A percentile compares a stretch with the other conserved stretches of the same genome.
Evolutionary conservation across 2,888 invertebrate genomes (phyloP).

Genomic region (Drosophila macrospina): DNA sequence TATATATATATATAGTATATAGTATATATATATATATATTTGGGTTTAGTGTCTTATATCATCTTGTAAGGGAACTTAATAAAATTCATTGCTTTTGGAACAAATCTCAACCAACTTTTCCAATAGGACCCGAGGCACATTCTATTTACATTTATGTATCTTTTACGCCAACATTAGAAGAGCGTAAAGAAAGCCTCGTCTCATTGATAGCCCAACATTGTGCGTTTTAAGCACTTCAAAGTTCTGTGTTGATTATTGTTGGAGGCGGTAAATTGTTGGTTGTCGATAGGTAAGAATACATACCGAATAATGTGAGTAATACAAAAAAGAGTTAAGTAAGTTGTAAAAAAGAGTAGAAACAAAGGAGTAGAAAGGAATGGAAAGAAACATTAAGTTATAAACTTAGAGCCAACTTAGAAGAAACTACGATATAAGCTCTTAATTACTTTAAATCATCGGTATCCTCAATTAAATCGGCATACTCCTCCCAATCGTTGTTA

Average conservation of each 20-base stretch:
- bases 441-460: conserved; percentile 86
- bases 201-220: conserved; percentile 84
- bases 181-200: conserved; percentile 70
- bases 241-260: conserved; percentile 71
- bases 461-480: conserved; percentile 85
- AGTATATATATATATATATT: conserved; percentile 17
- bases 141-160: conserved; percentile 36
- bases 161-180: conserved; percentile 67
- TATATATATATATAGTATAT: no score
- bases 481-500: conserved; percentile 85
- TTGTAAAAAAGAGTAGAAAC: conserved; percentile 62
- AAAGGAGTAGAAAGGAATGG: conserved; percentile 72
- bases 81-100: conserved; percentile 57
- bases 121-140: conserved; percentile 61
- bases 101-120: conserved; percentile 75
- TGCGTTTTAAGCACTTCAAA: conserved; percentile 83
- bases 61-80: conserved; percentile 73
- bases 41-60: conserved; percentile 79
- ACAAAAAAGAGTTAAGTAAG: conserved; percentile 42
- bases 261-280: conserved; percentile 43
- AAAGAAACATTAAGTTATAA: conserved; percentile 80
- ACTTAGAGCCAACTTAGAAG: conserved; percentile 85
- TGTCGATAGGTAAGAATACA: conserved; percentile 26
- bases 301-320: conserved; percentile 16
- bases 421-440: conserved; percentile 86